Conservation (phyloP, 2,888 invertebrate genomes). For the Chloroclysta siterata region DNA sequence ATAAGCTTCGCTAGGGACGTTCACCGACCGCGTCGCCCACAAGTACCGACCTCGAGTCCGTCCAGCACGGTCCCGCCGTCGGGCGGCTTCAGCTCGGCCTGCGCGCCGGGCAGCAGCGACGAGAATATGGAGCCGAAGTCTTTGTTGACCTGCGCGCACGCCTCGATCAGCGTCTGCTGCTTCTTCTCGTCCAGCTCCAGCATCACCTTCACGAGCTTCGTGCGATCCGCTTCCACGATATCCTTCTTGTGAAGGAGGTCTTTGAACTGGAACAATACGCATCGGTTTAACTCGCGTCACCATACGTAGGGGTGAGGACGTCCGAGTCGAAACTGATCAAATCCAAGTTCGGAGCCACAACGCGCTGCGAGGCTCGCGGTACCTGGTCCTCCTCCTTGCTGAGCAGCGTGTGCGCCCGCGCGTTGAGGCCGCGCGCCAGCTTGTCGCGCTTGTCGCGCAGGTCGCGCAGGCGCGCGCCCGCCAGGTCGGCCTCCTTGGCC, state of each 20-base stretch:
- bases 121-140: slow-evolving; percentile 98
- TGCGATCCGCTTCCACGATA: slow-evolving; percentile 90
- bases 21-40: no score
- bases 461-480: slow-evolving; percentile 79
- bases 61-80: slow-evolving; percentile 90
- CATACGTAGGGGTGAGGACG: no score
- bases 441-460: slow-evolving; percentile 87
- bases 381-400: slow-evolving; percentile 93
- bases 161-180: slow-evolving; percentile 90
- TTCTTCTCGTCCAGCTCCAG: slow-evolving; percentile 96
- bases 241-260: slow-evolving; percentile 89
- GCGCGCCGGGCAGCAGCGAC: slow-evolving; percentile 94
- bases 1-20: no score
- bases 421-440: slow-evolving; percentile 85
- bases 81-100: slow-evolving; percentile 92
- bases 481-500: slow-evolving; percentile 82
- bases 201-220: slow-evolving; percentile 91
- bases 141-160: slow-evolving; percentile 94
- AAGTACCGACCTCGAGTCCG: slow-evolving; percentile 90
- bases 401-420: slow-evolving; percentile 92
- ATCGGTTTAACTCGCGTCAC: no score
- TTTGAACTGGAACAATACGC: slow-evolving; percentile 79
- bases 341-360: no score
- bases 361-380: no score
- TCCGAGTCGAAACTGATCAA: no score